These are phyloP conservation scores for Chironex yamaguchii DNA, from an alignment of 30 jellyfish, hydroid and myxozoan species.

Conservation along the genomic window DNA sequence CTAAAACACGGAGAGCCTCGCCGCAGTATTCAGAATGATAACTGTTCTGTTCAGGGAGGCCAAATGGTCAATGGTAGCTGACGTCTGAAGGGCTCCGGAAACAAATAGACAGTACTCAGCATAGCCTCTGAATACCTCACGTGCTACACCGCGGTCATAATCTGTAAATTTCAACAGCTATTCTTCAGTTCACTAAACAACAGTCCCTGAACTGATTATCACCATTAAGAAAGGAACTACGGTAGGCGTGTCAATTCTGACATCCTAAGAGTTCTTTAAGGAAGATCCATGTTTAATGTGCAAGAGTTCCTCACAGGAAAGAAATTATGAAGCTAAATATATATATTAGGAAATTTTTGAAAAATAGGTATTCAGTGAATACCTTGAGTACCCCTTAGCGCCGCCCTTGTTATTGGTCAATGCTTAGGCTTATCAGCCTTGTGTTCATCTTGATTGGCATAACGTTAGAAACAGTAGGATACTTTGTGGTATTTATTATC, in stretches of 20 bases:
- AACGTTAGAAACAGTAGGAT: too few species aligned
- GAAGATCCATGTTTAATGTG: too few species aligned
- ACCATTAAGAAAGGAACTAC: not conserved
- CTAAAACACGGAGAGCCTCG: too few species aligned
- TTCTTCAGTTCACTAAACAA: not conserved
- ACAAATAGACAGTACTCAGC: not conserved
- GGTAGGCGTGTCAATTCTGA: not conserved
- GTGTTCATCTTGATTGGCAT: too few species aligned
- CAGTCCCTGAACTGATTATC: not conserved
- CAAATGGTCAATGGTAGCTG: not conserved
- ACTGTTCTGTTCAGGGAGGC: not conserved
- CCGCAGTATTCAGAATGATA: not conserved
- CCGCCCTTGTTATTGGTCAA: slow-evolving; percentile 33
- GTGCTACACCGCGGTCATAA: not conserved
- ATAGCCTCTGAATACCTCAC: slow-evolving; percentile 23
- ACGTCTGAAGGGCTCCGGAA: slow-evolving; percentile 27
- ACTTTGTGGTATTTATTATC: too few species aligned
- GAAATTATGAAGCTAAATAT: not conserved
- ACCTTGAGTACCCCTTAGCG: slow-evolving; percentile 54
- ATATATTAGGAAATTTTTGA: not conserved
- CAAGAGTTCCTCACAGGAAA: too few species aligned
- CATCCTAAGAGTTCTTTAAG: too few species aligned
- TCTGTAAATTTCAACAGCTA: not conserved
- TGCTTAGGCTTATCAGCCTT: too few species aligned
- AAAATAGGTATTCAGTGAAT: slow-evolving; percentile 37